These are phyloP conservation scores for Phoxinus phoxinus DNA, from an alignment of 2,113 vertebrate genomes.

Conservation along the genomic window DNA sequence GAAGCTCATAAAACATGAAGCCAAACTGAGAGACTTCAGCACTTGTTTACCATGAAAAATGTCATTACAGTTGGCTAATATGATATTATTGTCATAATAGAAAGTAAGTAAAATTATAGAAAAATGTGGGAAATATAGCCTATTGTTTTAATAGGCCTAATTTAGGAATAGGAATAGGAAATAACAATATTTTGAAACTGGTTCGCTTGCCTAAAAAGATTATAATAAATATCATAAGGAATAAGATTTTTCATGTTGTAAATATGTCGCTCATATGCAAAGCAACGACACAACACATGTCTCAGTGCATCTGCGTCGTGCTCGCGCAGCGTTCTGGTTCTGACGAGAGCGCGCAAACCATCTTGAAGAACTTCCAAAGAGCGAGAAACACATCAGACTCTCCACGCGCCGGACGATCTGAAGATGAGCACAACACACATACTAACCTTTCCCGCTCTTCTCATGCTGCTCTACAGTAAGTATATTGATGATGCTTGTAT, in stretches of 20 bases:
- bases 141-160: not conserved
- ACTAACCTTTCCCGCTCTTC: not conserved
- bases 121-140: not conserved
- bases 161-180: too few relatives aligned
- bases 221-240: not conserved
- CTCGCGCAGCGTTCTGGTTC: not conserved
- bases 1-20: not conserved
- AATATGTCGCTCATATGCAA: not conserved
- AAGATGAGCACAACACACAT: not conserved
- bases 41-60: not conserved
- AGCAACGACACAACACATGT: not conserved
- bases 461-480: slow-evolving; percentile 18
- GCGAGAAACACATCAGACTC: not conserved
- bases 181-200: too few relatives aligned
- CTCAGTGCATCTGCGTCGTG: not conserved
- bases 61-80: not conserved
- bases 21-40: not conserved
- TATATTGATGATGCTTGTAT: not conserved
- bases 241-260: too few relatives aligned
- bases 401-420: not conserved
- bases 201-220: not conserved
- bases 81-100: not conserved
- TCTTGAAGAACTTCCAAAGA: not conserved
- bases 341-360: slow-evolving; percentile 2
- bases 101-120: not conserved